phyloP scores from a whole-genome alignment of 1,140 invertebrate species.

The Heliconius congener region DNA sequence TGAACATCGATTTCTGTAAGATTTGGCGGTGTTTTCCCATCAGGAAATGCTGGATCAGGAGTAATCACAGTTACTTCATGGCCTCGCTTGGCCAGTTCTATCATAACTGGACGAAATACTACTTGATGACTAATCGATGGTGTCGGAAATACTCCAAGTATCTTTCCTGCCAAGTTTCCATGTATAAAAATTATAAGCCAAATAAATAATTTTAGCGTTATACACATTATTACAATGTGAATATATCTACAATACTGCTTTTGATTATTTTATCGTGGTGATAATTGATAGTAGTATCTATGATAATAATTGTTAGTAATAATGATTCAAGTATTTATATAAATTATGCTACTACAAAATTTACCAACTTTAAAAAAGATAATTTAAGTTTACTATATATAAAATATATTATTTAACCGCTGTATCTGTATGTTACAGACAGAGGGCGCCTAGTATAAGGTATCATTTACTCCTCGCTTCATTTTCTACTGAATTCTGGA shows the following conservation, averaged over 20 bases:
- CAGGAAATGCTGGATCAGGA: constrained; percentile 44
- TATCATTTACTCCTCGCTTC: too few relatives aligned
- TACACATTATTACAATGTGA: not conserved
- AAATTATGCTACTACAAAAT: not conserved
- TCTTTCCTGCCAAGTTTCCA: constrained; percentile 54
- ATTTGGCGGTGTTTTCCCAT: not conserved
- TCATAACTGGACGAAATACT: constrained; percentile 67
- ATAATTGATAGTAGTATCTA: not conserved
- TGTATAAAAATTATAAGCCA: not conserved
- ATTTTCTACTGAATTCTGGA: too few relatives aligned
- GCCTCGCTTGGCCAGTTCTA: constrained; percentile 70
- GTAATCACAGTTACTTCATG: constrained; percentile 75
- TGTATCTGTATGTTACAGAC: too few relatives aligned
- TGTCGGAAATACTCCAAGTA: constrained; percentile 74
- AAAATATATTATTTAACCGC: too few relatives aligned
- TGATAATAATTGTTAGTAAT: not conserved
- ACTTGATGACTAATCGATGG: constrained; percentile 64
- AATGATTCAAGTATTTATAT: not conserved
- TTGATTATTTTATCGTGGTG: too few relatives aligned
- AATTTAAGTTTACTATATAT: not conserved
- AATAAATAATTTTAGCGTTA: not conserved
- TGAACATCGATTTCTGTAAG: constrained; percentile 21
- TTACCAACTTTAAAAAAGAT: too few relatives aligned
- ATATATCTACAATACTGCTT: not conserved
- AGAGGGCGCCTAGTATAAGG: too few relatives aligned